Conservation (phyloP, 2,113 vertebrate genomes). For the Mustela lutreola region DNA sequence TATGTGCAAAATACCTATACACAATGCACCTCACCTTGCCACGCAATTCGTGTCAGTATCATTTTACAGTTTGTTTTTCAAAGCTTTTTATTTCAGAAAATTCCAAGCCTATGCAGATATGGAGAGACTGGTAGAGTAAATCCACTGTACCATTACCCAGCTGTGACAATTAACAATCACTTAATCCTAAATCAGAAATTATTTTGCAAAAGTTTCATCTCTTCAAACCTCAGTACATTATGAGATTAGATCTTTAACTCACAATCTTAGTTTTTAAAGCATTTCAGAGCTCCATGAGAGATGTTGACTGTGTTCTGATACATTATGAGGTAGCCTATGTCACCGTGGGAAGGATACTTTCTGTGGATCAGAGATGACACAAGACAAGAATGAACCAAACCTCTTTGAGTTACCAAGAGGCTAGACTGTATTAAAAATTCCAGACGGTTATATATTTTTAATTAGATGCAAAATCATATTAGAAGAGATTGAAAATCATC, state of each 20-base stretch:
- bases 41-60: not conserved
- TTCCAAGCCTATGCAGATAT: constrained; percentile 19
- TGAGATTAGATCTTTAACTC: not conserved
- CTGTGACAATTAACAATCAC: not conserved
- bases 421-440: not conserved
- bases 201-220: not conserved
- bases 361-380: not conserved
- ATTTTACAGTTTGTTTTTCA: constrained; percentile 32
- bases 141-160: not conserved
- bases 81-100: not conserved
- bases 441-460: not conserved
- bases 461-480: constrained; percentile 1
- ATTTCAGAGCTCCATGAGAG: not conserved
- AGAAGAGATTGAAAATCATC: constrained; percentile 39
- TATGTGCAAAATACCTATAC: not conserved
- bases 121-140: not conserved
- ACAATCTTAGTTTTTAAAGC: not conserved
- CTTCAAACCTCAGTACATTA: not conserved
- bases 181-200: not conserved
- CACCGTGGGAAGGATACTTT: not conserved
- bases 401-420: not conserved
- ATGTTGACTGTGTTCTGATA: not conserved
- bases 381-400: not conserved
- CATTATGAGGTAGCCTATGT: not conserved
- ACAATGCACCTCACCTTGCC: not conserved